These are phyloP conservation scores for Pristionchus entomophagus DNA, from an alignment of 2,888 invertebrate genomes.

Conservation along the genomic window DNA sequence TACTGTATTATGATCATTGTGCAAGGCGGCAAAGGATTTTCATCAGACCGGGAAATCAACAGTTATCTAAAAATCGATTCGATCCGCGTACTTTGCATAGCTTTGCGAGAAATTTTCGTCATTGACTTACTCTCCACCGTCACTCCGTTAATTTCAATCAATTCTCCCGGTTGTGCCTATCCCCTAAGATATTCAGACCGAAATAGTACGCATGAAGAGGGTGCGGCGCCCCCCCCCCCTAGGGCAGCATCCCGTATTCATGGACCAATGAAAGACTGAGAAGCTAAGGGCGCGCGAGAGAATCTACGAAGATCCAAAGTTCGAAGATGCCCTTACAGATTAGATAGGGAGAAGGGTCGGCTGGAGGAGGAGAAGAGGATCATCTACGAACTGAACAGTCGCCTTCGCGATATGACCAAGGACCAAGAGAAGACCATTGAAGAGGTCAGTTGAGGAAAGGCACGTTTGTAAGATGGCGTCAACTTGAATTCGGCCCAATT, in stretches of 20 bases:
- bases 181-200: neutral
- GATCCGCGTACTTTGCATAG: no score
- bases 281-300: neutral
- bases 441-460: conserved; percentile 46
- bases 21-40: no score
- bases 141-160: no score
- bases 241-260: neutral
- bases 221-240: neutral
- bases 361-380: conserved; percentile 62
- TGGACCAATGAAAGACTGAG: conserved; percentile 37
- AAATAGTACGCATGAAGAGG: neutral
- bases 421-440: conserved; percentile 60
- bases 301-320: neutral
- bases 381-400: conserved; percentile 63
- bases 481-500: neutral
- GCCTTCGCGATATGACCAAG: conserved; percentile 58
- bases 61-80: no score
- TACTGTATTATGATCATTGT: no score
- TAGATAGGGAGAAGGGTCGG: conserved; percentile 51
- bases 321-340: conserved; percentile 47
- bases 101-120: no score
- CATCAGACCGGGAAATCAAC: no score
- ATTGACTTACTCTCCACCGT: no score
- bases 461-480: no score
- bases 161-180: no score